These are phyloP conservation scores for Eulemur rubriventer DNA, from an alignment of 2,797 vertebrate genomes.

Conservation along the genomic window DNA sequence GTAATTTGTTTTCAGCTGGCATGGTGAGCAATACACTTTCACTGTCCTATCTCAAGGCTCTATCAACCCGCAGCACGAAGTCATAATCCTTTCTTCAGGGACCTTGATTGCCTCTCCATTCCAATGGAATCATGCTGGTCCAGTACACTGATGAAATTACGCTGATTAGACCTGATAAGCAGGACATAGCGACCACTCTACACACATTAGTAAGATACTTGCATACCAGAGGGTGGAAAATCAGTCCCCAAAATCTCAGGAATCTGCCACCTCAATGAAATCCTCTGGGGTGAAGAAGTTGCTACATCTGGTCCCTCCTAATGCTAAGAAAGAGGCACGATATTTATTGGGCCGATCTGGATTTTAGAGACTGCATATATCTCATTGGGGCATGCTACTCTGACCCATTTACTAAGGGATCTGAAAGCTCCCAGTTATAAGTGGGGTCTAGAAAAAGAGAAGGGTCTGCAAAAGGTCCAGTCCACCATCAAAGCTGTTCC, in stretches of 20 bases:
- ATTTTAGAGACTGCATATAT: neutral
- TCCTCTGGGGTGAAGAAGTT: neutral
- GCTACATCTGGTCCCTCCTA: neutral
- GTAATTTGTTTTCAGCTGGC: neutral
- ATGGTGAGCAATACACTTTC: neutral
- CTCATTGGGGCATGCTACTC: neutral
- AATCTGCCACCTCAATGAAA: neutral
- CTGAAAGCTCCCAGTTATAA: neutral
- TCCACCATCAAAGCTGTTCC: neutral
- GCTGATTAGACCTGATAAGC: neutral
- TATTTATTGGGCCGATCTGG: neutral
- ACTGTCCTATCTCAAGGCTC: neutral
- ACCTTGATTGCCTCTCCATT: neutral
- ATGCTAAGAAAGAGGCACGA: neutral
- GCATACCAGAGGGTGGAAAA: neutral
- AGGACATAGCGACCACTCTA: neutral
- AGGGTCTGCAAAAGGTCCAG: neutral
- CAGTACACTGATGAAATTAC: conserved; percentile 25
- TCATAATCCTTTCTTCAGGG: neutral
- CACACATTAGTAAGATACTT: neutral
- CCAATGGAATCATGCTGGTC: neutral
- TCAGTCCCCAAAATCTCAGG: neutral
- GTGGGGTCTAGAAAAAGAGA: neutral
- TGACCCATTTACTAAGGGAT: neutral
- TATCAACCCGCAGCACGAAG: neutral